Base-by-base conservation (phyloP, 2,888 invertebrate genomes). In the Eupeodes luniger region DNA sequence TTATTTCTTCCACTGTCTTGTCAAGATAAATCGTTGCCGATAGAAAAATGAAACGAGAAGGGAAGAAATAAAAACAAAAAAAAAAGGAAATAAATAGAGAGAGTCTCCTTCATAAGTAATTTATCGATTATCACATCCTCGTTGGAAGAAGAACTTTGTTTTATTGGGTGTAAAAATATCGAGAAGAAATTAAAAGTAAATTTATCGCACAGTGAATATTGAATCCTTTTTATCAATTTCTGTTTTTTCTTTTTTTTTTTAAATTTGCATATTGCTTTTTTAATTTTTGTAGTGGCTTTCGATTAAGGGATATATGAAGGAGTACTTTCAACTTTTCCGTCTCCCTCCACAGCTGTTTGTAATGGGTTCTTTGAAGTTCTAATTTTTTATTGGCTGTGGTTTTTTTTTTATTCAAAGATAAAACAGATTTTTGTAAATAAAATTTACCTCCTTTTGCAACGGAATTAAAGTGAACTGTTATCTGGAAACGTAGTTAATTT, bases 111-210 rank as follows among this genome's bases (percentile, higher is more conserved):
- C 66, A 66, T 84, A 83, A 87, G 87, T 87, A 84, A 87, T 83
- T 87, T 84, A 87, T 84, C 83, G 87, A 87, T 83, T 87, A 87
- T 76, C 80, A 80, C 75, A 80, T 83, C 80, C 66, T 83, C 40
- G 78, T 57, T 55, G 69, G 75, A 51, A 49, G 75, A 62, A 55
- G 62, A 74, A 70, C 55, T 82, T 79, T 82, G 62, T 82, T 82
- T 82, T 82, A 86, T 82, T 53, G 74, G 51, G 86, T 82, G 86
- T 62, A 82, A 82, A 86, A 82, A 86, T 77, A 74, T 79, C 69
- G 78, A 75, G 67, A 78, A 81, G 78, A 78, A 86, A 86, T 86
- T 86, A 78, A 86, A 86, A 79, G 57, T 51, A 78, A 74, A 79
- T 79, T 57, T 57, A 69, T 69, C 49, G 80, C 55, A 78, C 27